Percentiles rank a stretch among this genome's conserved stretches.
Conservation (phyloP, 2,113 vertebrate species). For the Lophura nycthemera region DNA sequence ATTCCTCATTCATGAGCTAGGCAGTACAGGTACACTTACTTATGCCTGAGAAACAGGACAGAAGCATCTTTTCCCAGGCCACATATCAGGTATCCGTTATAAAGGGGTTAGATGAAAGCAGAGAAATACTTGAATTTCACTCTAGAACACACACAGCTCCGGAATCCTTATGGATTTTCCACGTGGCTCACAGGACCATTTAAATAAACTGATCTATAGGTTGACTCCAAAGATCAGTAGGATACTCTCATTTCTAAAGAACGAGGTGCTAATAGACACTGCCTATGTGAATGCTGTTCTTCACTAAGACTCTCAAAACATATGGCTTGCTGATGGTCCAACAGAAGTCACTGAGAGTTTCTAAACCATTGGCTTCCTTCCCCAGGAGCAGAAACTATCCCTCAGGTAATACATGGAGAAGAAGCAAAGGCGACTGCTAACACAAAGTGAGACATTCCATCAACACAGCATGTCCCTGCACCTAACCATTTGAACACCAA, state of each 20-base stretch:
- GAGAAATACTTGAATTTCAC: background rate
- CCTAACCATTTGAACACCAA: conserved; percentile 44
- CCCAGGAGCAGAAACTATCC: background rate
- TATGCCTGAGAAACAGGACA: background rate
- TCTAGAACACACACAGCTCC: background rate
- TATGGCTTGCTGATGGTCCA: background rate
- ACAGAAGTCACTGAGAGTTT: background rate
- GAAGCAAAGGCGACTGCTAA: background rate
- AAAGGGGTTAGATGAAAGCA: background rate
- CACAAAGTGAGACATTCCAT: background rate
- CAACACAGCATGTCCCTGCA: background rate
- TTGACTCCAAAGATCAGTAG: background rate
- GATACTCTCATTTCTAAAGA: background rate
- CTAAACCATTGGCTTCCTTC: background rate
- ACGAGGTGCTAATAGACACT: background rate
- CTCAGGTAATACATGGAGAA: background rate
- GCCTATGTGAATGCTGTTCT: background rate
- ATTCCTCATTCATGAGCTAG: background rate
- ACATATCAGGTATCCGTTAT: background rate
- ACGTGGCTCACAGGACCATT: background rate
- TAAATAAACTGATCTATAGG: background rate
- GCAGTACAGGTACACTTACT: background rate
- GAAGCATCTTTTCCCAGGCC: background rate
- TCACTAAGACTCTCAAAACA: background rate
- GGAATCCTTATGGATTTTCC: background rate